Evolutionary conservation across 2,797 vertebrate species (phyloP).

Genomic region (Graptemys geographica): DNA sequence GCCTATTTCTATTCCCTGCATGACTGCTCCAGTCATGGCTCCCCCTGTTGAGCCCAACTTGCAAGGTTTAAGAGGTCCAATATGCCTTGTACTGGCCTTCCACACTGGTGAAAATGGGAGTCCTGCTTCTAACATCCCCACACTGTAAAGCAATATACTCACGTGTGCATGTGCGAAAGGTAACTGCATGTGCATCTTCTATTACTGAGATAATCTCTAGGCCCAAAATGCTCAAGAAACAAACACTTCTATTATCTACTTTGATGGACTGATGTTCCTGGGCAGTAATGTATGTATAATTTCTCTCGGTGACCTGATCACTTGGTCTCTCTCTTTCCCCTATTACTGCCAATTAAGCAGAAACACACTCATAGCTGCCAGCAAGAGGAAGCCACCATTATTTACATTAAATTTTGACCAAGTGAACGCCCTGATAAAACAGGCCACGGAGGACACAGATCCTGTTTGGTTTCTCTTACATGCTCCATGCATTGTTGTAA

Average conservation of each 20-base stretch:
- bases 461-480: slow-evolving; percentile 34
- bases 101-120: background rate
- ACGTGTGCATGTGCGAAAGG: fast-evolving
- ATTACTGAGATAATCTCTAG: background rate
- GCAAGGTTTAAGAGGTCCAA: background rate
- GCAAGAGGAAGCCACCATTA: slow-evolving; percentile 52
- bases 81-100: background rate
- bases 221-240: background rate
- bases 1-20: background rate
- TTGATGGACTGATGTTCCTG: background rate
- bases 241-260: background rate
- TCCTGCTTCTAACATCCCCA: background rate
- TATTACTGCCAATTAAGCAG: slow-evolving; percentile 40
- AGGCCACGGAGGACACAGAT: slow-evolving; percentile 32
- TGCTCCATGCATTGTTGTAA: slow-evolving; percentile 3
- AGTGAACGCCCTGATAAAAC: slow-evolving; percentile 65
- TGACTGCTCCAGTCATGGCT: fast-evolving
- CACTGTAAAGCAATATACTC: fast-evolving
- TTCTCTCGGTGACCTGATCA: background rate
- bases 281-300: background rate
- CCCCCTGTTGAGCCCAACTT: fast-evolving
- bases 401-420: slow-evolving; percentile 66
- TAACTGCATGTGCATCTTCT: background rate
- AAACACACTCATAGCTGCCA: slow-evolving; percentile 24
- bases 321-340: slow-evolving; percentile 16